Base-by-base conservation (phyloP, 2,797 vertebrate genomes). In the Notolepis coatsorum region DNA sequence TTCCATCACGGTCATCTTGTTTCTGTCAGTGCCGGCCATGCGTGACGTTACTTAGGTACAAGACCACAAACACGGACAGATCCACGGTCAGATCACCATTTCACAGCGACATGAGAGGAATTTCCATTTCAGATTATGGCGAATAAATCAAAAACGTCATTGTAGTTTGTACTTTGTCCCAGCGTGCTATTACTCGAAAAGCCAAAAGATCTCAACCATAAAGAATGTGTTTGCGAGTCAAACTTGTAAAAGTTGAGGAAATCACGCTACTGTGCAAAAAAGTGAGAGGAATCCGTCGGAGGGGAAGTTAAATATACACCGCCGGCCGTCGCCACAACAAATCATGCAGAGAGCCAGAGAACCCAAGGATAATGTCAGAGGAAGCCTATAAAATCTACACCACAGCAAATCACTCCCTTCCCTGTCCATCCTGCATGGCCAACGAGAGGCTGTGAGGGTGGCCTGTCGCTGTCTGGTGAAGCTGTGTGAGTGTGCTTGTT, bases 1-100 rank as follows among this genome's bases (percentile, higher is more conserved):
- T 68, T 69, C 45, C 62, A 20, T 21, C 68, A 59, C 13, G 56
- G 71, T 59, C 64, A 56, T 71, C 65, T 77, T 42, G 17, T 51
- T 53, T 67, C 64, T 84, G 77, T 85, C 82, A 82, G 70, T 70
- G 55, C 73, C 35, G 79, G 68, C 79, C 58, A 82, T 67, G 71
- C 72, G 66, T 58, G 54, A 64, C 72, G 67, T 71, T 46, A 33
- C 61, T 71, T 68, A 71, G 53, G 62, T 73, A 68, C 58, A 66
- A 73, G 66, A 76, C 75, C 74, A 59, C 67, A 12, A 17, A 24
- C 13, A 74, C 62, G 75, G 66, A 37, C 46, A 75, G 39, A 75
- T 73, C 76, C n/a, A n/a, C n/a, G n/a, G n/a, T 68, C 70, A 79
- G 79, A 71, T 68, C 62, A 53, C 46, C 31, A 17, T 42, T 46